phyloP scores from a whole-genome alignment of 2,888 invertebrate genomes.

The Dromius quadrimaculatus region DNA sequence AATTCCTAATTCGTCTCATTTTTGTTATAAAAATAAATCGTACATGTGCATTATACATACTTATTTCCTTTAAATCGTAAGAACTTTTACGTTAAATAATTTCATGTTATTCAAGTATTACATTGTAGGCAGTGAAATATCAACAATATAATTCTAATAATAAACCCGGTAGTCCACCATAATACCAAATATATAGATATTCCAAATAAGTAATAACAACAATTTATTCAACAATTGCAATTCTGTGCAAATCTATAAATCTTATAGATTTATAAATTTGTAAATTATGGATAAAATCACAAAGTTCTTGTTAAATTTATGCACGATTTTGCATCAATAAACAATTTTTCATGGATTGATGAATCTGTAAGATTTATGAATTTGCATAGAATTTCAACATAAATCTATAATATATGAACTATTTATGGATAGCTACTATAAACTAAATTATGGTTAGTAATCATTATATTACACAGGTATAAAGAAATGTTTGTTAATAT shows the following conservation, averaged over 20 bases:
- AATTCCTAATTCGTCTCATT: too few relatives aligned
- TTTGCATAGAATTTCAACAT: too few relatives aligned
- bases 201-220: conserved; percentile 32
- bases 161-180: conserved; percentile 47
- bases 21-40: too few relatives aligned
- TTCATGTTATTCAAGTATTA: conserved; percentile 22
- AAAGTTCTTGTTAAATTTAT: too few relatives aligned
- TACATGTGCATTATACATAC: conserved; percentile 11
- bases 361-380: too few relatives aligned
- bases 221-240: background rate
- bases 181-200: conserved; percentile 46
- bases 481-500: conserved; percentile 27
- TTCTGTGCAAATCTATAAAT: too few relatives aligned
- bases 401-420: conserved; percentile 27
- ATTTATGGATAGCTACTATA: conserved; percentile 28
- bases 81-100: conserved; percentile 39
- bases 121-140: conserved; percentile 44
- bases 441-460: conserved; percentile 10
- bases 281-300: too few relatives aligned
- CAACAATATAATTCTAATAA: conserved; percentile 44
- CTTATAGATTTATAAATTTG: too few relatives aligned
- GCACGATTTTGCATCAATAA: too few relatives aligned
- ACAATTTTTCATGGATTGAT: too few relatives aligned
- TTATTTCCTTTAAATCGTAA: conserved; percentile 23
- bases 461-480: conserved; percentile 32